Percentiles rank a stretch among this genome's conserved stretches.
These are phyloP conservation scores for Porites cylindrica DNA, from an alignment of 92 coral and sea anemone species.

Conservation along the genomic window DNA sequence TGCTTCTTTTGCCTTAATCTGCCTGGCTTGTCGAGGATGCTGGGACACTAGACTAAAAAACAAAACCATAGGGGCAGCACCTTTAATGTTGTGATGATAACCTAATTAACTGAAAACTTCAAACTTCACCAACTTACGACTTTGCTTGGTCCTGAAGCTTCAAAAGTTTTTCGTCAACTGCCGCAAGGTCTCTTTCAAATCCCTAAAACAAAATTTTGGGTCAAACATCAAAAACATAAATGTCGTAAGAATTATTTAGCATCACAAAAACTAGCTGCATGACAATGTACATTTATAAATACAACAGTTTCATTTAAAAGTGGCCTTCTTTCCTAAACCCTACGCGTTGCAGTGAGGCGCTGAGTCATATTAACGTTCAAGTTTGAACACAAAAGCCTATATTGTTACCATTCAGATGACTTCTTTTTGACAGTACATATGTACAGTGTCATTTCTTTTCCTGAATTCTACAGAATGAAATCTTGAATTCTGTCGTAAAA, in stretches of 20 bases:
- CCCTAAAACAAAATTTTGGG: slow-evolving; percentile 62
- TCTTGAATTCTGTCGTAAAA: no score
- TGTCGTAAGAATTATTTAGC: not conserved
- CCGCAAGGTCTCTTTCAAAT: slow-evolving; percentile 91
- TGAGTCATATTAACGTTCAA: no score
- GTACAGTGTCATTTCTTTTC: no score
- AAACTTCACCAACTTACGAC: slow-evolving; percentile 48
- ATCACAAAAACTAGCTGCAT: not conserved
- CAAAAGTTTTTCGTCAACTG: slow-evolving; percentile 89
- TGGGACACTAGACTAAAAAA: slow-evolving; percentile 74
- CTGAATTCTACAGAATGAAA: no score
- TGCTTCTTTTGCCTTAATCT: slow-evolving; percentile 87
- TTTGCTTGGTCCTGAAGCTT: slow-evolving; percentile 89
- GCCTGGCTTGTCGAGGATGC: slow-evolving; percentile 96
- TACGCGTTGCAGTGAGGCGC: no score
- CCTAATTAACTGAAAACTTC: no score
- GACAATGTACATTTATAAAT: no score
- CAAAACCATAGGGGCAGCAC: not conserved
- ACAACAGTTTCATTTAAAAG: no score
- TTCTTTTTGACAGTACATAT: no score
- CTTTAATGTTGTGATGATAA: not conserved
- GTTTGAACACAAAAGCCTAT: no score
- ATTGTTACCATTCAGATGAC: no score
- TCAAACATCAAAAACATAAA: not conserved
- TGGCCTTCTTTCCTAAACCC: no score